Evolutionary conservation across 2,113 vertebrate species (phyloP).

Genomic region (Prietella phreatophila): DNA sequence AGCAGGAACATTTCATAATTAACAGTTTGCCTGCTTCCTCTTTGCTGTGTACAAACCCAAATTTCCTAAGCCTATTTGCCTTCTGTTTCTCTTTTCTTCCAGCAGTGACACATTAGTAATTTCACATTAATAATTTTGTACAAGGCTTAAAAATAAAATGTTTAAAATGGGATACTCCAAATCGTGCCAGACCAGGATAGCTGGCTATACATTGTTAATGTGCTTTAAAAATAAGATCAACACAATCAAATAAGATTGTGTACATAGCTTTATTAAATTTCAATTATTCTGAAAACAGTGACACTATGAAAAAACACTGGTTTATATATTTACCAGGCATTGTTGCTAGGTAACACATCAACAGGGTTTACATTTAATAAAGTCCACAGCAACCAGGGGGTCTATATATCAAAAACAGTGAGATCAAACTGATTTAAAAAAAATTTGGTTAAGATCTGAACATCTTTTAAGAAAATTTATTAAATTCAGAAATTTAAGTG

Average conservation of each 20-base stretch:
- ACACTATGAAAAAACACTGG: conserved; percentile 51
- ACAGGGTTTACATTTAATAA: conserved; percentile 28
- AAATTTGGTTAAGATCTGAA: background rate
- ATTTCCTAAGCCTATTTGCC: conserved; percentile 6
- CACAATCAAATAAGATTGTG: conserved; percentile 13
- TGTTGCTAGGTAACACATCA: conserved; percentile 31
- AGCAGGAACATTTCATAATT: background rate
- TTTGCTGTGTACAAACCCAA: background rate
- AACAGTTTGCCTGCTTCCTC: background rate
- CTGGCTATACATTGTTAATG: background rate
- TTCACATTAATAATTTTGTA: too few species aligned
- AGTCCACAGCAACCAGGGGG: conserved; percentile 24
- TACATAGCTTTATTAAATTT: conserved; percentile 65
- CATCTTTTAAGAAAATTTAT: conserved; percentile 30
- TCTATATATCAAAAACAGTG: conserved; percentile 44
- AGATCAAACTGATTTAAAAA: conserved; percentile 6
- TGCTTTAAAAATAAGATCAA: background rate
- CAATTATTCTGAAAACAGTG: conserved; percentile 52
- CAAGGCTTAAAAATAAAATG: background rate
- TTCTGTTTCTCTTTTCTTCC: background rate
- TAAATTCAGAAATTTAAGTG: conserved; percentile 29
- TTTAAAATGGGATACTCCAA: background rate
- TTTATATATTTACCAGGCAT: conserved; percentile 57
- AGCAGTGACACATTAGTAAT: background rate
- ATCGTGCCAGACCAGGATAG: background rate